Evolutionary conservation across 2,113 vertebrate species (phyloP), one percentile per base, ranked within the genome.

Genomic region (Salvelinus alpinus): DNA sequence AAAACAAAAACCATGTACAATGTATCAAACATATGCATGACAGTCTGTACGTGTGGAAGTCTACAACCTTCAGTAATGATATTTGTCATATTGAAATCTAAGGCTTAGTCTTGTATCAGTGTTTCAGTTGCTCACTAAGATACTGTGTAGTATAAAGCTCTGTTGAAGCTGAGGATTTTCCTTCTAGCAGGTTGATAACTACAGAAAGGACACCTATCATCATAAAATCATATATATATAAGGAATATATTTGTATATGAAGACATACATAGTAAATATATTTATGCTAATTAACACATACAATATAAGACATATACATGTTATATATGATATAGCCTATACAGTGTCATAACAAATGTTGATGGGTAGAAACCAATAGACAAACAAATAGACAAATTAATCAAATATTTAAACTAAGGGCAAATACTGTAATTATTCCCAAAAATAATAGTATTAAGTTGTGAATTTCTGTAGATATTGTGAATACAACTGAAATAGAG

Each of bases 391-490:
- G 72, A 80, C 68, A 47, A 77, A 72, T 74, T 77, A 22, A 82
- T n/a, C 77, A 5, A 90, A 79, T 71, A 82, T 86, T 75, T 82
- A 79, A 84, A 77, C 38, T 86, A 86, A 87, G 85, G 83, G 85
- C 82, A 81, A 88, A 77, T 80, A 81, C 72, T 82, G 75, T 81
- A 83, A 79, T 60, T 82, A 82, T 85, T 86, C 0, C 27, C 38
- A 80, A 84, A 77, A 89, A 83, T 82, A 84, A 80, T 44, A 44
- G 34, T 38, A 38, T 38, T 70, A 84, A 86, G 76, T 91, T 86
- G 88, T 93, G 89, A 88, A 90, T 92, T 62, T 89, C 38, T 91
- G 85, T 92, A 89, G 82, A 92, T 92, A 91, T 91, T 86, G 89
- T 92, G 87, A 90, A 86, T 44, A 9, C 38, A 44, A 86, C 86